These are phyloP conservation scores for Ophioninae sp. DNA, from an alignment of 2,888 invertebrate genomes.

Conservation along the genomic window DNA sequence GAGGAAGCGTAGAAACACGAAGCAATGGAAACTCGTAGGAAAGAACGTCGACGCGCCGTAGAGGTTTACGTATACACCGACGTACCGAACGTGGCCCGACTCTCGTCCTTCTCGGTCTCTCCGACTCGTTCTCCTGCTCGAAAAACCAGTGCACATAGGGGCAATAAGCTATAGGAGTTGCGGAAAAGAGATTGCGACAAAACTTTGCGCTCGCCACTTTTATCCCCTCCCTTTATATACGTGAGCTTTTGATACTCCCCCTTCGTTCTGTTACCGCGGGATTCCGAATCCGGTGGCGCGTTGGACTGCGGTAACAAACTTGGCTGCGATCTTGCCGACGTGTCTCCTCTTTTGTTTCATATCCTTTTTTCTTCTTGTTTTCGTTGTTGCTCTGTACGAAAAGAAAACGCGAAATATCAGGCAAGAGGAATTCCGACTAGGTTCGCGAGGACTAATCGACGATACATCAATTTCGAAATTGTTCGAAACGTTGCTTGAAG, in stretches of 20 bases:
- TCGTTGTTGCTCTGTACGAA: background rate
- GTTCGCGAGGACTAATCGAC: background rate
- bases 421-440: background rate
- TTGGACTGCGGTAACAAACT: conserved; percentile 59
- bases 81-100: conserved; percentile 1
- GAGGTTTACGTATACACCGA: conserved; percentile 36
- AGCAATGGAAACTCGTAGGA: conserved; percentile 53
- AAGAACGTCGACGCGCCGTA: conserved; percentile 36
- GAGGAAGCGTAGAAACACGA: conserved; percentile 50
- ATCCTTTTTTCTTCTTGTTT: conserved; percentile 11
- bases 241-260: conserved; percentile 54
- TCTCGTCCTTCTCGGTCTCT: conserved; percentile 11
- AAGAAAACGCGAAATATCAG: background rate
- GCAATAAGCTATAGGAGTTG: conserved; percentile 63
- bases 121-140: conserved; percentile 10
- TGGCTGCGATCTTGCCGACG: conserved; percentile 57
- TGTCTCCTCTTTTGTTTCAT: conserved; percentile 22
- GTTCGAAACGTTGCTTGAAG: background rate
- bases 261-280: conserved; percentile 39
- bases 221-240: conserved; percentile 38
- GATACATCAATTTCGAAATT: background rate
- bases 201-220: conserved; percentile 64
- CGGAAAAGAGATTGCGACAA: conserved; percentile 65
- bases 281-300: conserved; percentile 33
- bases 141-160: conserved; percentile 36